Base-by-base conservation (phyloP, 2,888 invertebrate genomes). In the Callyntrura sp. region DNA sequence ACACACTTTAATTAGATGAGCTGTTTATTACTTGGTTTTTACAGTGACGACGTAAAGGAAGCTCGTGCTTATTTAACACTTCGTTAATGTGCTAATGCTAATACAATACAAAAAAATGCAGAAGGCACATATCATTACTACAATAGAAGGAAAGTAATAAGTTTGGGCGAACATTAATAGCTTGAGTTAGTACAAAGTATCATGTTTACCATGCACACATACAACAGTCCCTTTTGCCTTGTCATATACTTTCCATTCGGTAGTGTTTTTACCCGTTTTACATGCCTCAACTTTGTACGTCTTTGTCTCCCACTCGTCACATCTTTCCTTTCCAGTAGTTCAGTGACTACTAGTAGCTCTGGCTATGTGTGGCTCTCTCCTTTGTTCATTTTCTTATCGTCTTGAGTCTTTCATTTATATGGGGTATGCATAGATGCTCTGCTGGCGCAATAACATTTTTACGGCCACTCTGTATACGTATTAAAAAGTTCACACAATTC, bases 1-100 rank as follows among this genome's bases (percentile, higher is more conserved):
- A 48, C 25, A 73, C 73, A 48, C 62, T 65, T 82, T 82, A 82
- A 82, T 82, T 82, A 82, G 65, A 82, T 65, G 81, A 81, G 62
- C 45, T 43, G 20, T 62, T 81, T 82, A 82, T 82, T 82, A 81
- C 57, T 28, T 17, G 17, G 20, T 14, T 73, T 73, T 73, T 55
- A 28, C 45, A 82, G 23, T 17, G 65, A 17, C 23, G 48, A 20
- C n/a, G 14, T 6, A 82, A 82, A 82, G 65, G 60, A 82, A 82
- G 62, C 35, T 35, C 3, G 79, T 35, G n/a, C n/a, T 43, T 43
- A 57, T 57, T 57, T 60, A 57, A 43, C 79, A 81, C 79, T 57
- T 60, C 23, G 43, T 81, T 60, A 81, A 81, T 81, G 25, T 60
- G 79, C 57, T 81, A 20, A 55, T n/a, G n/a, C n/a, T n/a, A n/a